Conservation (phyloP, 2,113 vertebrate species). For the Hydrochoerus hydrochaeris region DNA sequence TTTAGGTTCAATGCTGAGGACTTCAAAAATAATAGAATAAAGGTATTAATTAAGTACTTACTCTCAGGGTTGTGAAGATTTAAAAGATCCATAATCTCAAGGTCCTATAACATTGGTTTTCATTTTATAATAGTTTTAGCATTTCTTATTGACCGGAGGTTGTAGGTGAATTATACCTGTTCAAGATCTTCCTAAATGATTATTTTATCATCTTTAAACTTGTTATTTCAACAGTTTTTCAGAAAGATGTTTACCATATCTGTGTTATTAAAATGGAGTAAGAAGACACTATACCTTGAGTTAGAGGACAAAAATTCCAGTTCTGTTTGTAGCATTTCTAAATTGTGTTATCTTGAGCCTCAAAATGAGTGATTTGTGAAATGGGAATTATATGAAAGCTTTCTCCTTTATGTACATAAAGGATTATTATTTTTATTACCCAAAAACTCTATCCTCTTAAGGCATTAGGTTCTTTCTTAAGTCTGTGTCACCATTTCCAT, state of each 20-base stretch:
- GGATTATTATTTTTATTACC: background rate
- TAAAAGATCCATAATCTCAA: conserved; percentile 24
- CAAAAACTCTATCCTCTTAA: conserved; percentile 17
- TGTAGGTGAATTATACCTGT: background rate
- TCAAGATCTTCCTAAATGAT: background rate
- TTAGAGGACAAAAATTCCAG: background rate
- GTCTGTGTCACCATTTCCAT: background rate
- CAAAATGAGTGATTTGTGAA: background rate
- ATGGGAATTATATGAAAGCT: conserved; percentile 11
- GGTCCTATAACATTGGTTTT: background rate
- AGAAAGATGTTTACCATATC: background rate
- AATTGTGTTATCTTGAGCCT: background rate
- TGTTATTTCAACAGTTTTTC: background rate
- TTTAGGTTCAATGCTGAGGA: background rate
- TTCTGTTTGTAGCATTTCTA: conserved; percentile 2
- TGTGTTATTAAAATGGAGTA: background rate
- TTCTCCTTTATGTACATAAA: background rate
- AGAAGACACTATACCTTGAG: background rate
- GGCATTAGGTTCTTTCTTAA: background rate
- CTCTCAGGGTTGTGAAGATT: background rate
- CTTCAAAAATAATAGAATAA: background rate
- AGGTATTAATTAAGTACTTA: background rate
- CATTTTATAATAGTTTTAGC: conserved; percentile 1
- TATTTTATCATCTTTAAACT: background rate
- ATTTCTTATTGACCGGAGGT: background rate